Conservation (phyloP, 2,113 vertebrate species). For the Motacilla tschutschensis region DNA sequence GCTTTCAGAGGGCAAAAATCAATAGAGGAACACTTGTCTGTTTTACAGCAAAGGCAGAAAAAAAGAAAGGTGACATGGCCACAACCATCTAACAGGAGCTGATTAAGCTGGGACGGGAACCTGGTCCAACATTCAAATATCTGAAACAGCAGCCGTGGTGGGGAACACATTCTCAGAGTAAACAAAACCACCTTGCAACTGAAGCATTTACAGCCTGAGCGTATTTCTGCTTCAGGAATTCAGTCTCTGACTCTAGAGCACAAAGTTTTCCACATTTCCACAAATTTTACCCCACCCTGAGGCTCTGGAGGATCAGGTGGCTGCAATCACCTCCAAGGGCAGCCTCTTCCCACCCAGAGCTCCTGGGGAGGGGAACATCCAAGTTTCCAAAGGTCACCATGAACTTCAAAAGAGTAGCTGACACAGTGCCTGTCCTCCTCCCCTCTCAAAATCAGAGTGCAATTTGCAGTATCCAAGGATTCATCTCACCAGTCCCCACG, state of each 20-base stretch:
- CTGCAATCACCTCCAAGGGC: neutral
- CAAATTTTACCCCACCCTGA: neutral
- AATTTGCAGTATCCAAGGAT: neutral
- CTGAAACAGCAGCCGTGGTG: neutral
- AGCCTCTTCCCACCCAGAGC: neutral
- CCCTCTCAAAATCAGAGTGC: neutral
- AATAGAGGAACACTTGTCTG: neutral
- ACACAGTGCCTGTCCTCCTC: neutral
- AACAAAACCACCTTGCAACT: neutral
- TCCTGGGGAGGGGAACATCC: neutral
- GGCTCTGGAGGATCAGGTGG: neutral
- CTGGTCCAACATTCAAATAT: neutral
- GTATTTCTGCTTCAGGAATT: neutral
- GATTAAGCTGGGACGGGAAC: neutral
- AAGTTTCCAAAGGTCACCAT: neutral
- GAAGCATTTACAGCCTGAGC: neutral
- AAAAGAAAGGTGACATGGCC: neutral
- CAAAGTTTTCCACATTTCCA: neutral
- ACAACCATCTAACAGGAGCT: neutral
- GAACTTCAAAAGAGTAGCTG: neutral
- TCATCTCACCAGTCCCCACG: rapidly evolving
- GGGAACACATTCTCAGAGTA: neutral
- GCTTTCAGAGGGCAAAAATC: neutral
- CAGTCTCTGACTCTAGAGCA: rapidly evolving
- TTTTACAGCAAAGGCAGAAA: neutral